A percentile compares a stretch with the other conserved stretches of the same genome.
phyloP scores from a whole-genome alignment of 2,888 invertebrate genomes.

The Lottia scabra region DNA sequence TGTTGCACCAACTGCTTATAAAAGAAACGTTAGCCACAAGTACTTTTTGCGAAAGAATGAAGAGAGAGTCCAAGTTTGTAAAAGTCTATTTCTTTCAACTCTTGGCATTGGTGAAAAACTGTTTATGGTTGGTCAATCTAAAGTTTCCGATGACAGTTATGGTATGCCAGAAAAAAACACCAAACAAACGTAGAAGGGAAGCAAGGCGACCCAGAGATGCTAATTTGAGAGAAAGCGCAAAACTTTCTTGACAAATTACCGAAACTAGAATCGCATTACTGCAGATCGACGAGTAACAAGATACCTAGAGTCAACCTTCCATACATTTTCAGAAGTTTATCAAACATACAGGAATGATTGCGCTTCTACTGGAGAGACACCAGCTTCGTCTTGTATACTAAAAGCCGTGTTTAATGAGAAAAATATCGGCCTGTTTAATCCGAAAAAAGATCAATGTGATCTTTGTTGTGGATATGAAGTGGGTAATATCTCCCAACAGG shows the following conservation, averaged over 20 bases:
- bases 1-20: background rate
- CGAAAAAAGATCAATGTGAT: background rate
- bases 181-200: too few relatives aligned
- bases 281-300: background rate
- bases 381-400: too few relatives aligned
- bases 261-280: slow-evolving; percentile 22
- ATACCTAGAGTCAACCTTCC: too few relatives aligned
- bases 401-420: background rate
- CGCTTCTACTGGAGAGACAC: too few relatives aligned
- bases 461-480: too few relatives aligned
- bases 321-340: too few relatives aligned
- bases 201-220: background rate
- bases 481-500: too few relatives aligned
- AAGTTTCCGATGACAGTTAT: background rate
- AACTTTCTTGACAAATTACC: slow-evolving; percentile 11
- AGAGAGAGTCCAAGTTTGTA: slow-evolving; percentile 28
- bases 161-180: too few relatives aligned
- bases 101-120: slow-evolving; percentile 30
- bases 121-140: slow-evolving; percentile 19
- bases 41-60: slow-evolving; percentile 20
- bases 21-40: slow-evolving; percentile 8
- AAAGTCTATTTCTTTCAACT: slow-evolving; percentile 36
- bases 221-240: background rate
- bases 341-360: too few relatives aligned
- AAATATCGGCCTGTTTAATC: background rate